Evolutionary conservation across 64 coral and sea anemone species (phyloP), one percentile per base, ranked within the genome.

Genomic region (Actinia equina): DNA sequence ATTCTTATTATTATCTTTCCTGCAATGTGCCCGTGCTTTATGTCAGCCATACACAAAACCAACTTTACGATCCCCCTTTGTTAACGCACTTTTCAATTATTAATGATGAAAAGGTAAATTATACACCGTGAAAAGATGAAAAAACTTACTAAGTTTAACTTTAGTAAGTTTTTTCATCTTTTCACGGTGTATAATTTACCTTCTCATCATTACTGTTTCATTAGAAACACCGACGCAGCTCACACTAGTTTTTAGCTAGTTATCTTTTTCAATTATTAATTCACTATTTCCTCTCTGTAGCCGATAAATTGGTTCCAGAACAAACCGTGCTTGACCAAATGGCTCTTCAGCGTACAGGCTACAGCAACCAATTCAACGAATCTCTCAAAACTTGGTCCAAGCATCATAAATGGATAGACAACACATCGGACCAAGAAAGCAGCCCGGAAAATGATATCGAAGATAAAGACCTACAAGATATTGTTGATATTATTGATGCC

Each of bases 281-380:
- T 74, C 5, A 15, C 26, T 26, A 86, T 54, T 49, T 14, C 81
- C 87, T 44, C 16, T 43, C 70, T 87, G 59, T 27, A 92, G 90
- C 90, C 64, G 90, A 92, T 67, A 92, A 92, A 45, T 85, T 92
- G 18, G 77, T 92, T 12, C 90, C 90, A 18, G 64, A 92, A 77
- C 84, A 79, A 83, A 92, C 90, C 2, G 22, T 92, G 2, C 44
- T 92, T 7, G 90, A 92, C 23, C 44, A 61, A 44, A 16, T 92
- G 45, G 90, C 85, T 26, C 65, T 92, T 37, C 59, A 61, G 59
- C 90, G 90, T 2, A 57, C 90, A 41, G 90, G 90, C 17, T 92
- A 92, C 43, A 44, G 9, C 20, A 44, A 17, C 26, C 71, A 61
- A 78, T 41, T 42, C 18, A 6, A 71, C 20, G 80, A 30, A 41